Evolutionary conservation across 1,140 invertebrate genomes (phyloP), one percentile per base, ranked within the genome.

Genomic region (Acromyrmex heyeri): DNA sequence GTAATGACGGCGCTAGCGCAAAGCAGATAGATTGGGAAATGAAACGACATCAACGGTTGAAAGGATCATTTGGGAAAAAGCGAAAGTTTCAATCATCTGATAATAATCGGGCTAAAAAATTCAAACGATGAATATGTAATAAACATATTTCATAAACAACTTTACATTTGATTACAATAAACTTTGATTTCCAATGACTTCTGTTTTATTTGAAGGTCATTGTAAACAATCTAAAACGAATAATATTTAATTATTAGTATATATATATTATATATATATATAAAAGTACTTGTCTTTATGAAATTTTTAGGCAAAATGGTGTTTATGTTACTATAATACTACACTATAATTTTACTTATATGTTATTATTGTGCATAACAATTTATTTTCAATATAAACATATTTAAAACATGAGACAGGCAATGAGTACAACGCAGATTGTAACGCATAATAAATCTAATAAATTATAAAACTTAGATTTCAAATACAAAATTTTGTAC

Each of bases 11-110:
- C 86, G 95, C 97, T 3, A 96, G 96, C 87, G 93, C 91, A 8
- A 97, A 97, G 89, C 97, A 97, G 93, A 88, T 97, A 12, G 96
- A 97, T 55, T 97, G 97, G 97, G 97, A 97, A 92, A 95, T 96
- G 34, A 96, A 96, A 18, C 92, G 97, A 6, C 91, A 94, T 87
- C 88, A 94, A 27, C 90, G 92, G 38, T 44, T 95, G 3, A 90
- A 79, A n/a, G 89, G 90, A 38, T 89, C 86, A 59, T 81, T 69
- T 14, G 70, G 85, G 50, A 92, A 90, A 14, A 90, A 92, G 79
- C 77, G 87, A 53, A 91, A 89, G 64, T 57, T 21, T 21, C 88
- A 61, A 81, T 57, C 6, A 64, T 76, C 27, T 5, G 86, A 75
- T 10, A 92, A 82, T n/a, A 91, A 91, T 76, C 73, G 61, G 30